Evolutionary conservation across 1,140 invertebrate species (phyloP), one percentile per base, ranked within the genome.

Genomic region (Drosophila pseudoobscura): DNA sequence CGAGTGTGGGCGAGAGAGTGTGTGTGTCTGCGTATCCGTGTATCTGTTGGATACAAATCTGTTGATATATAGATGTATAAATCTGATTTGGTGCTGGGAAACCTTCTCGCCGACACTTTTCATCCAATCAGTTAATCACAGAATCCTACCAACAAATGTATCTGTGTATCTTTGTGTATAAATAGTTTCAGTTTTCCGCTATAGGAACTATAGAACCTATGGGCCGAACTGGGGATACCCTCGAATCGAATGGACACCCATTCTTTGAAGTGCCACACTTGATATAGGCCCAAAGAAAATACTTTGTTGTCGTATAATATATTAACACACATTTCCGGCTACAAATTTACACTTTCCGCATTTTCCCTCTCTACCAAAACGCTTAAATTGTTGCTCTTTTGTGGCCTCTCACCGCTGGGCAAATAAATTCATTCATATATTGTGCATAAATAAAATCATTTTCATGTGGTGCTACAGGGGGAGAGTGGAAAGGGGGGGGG

Each of bases 341-440:
- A 24, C 50, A 68, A 68, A 47, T 29, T 46, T 47, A 47, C 41
- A 66, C 61, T 31, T 66, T 26, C 24, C 24, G 5, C 24, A 26
- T 5, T 39, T 51, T 64, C 31, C 26, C 22, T 15, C 2, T 13
- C 20, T 45, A 52, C 46, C 46, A 69, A 66, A 55, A 66, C 31
- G 31, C 44, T 45, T 24, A 68, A 54, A 55, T 20, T 45, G 24
- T 35, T 69, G 11, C 35, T 13, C 3, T 39, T 39, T 39, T 43
- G 17, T 65, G 50, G 61, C 64, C 64, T 68, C 49, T 68, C 64
- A 55, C 64, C 64, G 62, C 51, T 6, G 17, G 20, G 9, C 63
- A 17, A 17, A 68, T 69, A 69, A 69, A 69, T 69, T 69, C 51
- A 69, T 68, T 69, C 26, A 69, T 20, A 43, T 69, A 41, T 39